A percentile compares a stretch with the other conserved stretches of the same genome.
phyloP scores from a whole-genome alignment of 2,888 invertebrate species.

The Chrysopilus asiliformis region DNA sequence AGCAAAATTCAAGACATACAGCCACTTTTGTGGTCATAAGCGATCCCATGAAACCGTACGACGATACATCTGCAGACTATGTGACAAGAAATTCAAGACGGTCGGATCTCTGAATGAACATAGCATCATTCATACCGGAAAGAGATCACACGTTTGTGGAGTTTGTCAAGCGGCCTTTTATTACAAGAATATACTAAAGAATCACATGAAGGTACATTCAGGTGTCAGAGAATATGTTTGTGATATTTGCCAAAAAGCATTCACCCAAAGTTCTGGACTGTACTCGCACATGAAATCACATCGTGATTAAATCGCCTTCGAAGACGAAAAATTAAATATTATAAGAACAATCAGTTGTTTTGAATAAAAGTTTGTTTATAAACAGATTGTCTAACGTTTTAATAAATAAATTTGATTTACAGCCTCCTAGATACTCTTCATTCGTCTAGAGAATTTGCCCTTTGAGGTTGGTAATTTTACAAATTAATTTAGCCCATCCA shows the following conservation, averaged over 20 bases:
- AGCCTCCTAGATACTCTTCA: too few species aligned
- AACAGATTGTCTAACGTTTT: too few species aligned
- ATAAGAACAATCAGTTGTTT: too few species aligned
- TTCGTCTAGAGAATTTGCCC: too few species aligned
- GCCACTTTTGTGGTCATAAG: conserved; percentile 23
- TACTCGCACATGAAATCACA: conserved; percentile 31
- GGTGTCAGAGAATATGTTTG: conserved; percentile 27
- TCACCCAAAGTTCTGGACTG: conserved; percentile 28
- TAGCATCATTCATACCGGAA: conserved; percentile 26
- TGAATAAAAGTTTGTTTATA: too few species aligned
- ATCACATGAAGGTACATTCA: conserved; percentile 25
- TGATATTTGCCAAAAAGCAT: conserved; percentile 26
- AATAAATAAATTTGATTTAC: too few species aligned
- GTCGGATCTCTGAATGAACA: conserved; percentile 25
- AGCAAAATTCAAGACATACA: conserved; percentile 23
- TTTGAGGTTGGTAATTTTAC: too few species aligned
- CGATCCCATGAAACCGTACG: conserved; percentile 27
- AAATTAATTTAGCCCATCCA: too few species aligned
- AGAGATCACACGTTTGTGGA: conserved; percentile 17
- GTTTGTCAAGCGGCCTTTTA: conserved; percentile 25
- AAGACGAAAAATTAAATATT: too few species aligned
- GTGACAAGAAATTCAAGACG: conserved; percentile 24
- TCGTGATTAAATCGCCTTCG: conserved; percentile 2
- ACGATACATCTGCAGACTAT: conserved; percentile 23
- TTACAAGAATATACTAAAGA: conserved; percentile 25